Evolutionary conservation across 1,140 invertebrate genomes (phyloP).

Genomic region (Camponotus vicinus): DNA sequence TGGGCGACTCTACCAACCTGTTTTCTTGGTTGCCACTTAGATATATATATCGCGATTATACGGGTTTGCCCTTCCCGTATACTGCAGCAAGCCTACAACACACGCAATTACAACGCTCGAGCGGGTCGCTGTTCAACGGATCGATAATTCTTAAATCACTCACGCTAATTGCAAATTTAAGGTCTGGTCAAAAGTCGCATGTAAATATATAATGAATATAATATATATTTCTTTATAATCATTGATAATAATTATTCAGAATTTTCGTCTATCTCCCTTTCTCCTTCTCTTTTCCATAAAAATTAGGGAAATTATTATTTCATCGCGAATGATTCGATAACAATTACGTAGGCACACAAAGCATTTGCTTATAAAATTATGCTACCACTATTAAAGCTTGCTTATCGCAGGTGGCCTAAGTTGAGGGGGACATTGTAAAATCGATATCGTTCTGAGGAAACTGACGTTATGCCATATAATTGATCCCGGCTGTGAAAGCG

Average conservation of each 20-base stretch:
- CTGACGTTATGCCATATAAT: constrained; percentile 52
- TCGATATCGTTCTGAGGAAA: constrained; percentile 61
- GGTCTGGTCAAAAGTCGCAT: background rate
- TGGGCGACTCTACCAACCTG: constrained; percentile 41
- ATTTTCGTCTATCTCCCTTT: background rate
- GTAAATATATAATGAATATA: background rate
- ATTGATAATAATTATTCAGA: background rate
- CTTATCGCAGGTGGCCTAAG: constrained; percentile 20
- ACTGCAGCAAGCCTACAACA: constrained; percentile 35
- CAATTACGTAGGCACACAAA: background rate
- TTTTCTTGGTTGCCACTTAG: constrained; percentile 57
- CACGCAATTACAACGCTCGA: constrained; percentile 30
- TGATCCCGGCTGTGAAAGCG: constrained; percentile 28
- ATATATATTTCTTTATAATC: background rate
- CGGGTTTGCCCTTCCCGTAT: constrained; percentile 45
- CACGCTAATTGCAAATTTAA: constrained; percentile 27
- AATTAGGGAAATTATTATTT: background rate
- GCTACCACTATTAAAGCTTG: background rate
- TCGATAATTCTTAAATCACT: constrained; percentile 63
- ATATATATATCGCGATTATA: constrained; percentile 47
- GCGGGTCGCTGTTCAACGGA: constrained; percentile 4
- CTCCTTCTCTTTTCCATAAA: background rate
- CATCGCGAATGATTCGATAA: background rate
- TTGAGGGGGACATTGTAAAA: constrained; percentile 7
- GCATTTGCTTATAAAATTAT: background rate